Base-by-base conservation (phyloP, 53 echinoderm and acorn worm species). In the Holothuria scabra region DNA sequence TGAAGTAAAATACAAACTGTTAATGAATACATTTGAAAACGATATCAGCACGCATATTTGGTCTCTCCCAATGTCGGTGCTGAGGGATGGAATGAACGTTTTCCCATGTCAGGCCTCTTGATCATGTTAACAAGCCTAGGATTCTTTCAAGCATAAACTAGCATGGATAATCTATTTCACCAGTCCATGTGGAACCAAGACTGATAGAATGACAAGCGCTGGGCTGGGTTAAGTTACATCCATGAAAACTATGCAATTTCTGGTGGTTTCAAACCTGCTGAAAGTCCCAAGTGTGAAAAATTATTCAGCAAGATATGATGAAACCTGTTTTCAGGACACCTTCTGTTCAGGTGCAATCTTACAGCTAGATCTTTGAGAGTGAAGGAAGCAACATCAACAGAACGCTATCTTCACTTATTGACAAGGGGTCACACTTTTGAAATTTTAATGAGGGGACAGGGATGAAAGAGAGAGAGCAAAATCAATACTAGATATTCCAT, bases 321-420 rank as follows among this genome's bases (percentile, higher is more conserved):
- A 72, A 72, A 46, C 72, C 48, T 21, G 37, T 72, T 72, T 25
- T 12, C 14, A 41, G 14, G 72, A 44, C 72, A 72, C 44, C 72
- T 72, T 72, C 23, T 44, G 46, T 22, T 72, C 46, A 72, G 72
- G 72, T 72, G 72, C 72, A 72, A 24, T 24, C 52, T 52, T 18
- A 16, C 16, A 18, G 52, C 1, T 52, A 0, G 52, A 14, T 52
- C 18, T 64, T 24, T 5, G 5, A 64, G 31, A 64, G 13, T 18
- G 20, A n/a, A 64, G 24, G 31, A 64, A 25, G 13, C 31, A 11
- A n/a, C 28, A 10, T 31, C 31, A 11, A n/a, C 28, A 10, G 13
- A 28, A 24, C 31, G 0, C 5, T 24, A 13, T 31, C 28, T 33
- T 29, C 31, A 1, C 9, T 14, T 12, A 29, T 70, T 21, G 37